Percentiles rank a stretch among this genome's conserved stretches.
Conservation (phyloP, 2,888 invertebrate genomes). For the Chrysolina americana region DNA sequence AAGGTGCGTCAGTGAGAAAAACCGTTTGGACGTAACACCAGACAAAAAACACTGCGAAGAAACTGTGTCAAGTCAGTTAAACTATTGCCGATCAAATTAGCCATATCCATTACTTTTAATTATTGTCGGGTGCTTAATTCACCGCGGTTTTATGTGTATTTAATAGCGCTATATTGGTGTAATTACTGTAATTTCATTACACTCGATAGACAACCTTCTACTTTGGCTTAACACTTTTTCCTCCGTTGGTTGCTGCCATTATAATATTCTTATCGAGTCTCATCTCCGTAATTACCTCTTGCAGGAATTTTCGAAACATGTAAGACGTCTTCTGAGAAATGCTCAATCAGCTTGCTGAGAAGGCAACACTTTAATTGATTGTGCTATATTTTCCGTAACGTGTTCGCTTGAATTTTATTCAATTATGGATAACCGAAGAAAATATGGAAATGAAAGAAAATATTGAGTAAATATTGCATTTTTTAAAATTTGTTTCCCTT, state of each 20-base stretch:
- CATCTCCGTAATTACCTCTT: constrained; percentile 13
- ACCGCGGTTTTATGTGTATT: constrained; percentile 54
- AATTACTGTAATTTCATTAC: constrained; percentile 53
- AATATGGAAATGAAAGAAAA: no score
- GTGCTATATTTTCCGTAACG: no score
- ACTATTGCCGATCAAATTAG: constrained; percentile 57
- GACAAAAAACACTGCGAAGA: constrained; percentile 32
- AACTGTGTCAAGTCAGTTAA: constrained; percentile 55
- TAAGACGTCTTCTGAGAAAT: background rate
- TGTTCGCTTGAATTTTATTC: no score
- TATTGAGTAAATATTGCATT: no score
- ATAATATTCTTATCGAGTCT: constrained; percentile 31
- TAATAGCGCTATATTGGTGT: constrained; percentile 56
- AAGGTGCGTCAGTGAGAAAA: background rate
- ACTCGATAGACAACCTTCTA: constrained; percentile 47
- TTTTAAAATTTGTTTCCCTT: no score
- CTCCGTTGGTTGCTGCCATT: constrained; percentile 44
- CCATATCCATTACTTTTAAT: constrained; percentile 57
- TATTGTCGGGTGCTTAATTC: constrained; percentile 46
- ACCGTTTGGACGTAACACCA: constrained; percentile 1
- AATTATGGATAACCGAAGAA: no score
- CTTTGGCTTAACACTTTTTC: constrained; percentile 42
- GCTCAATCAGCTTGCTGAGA: background rate
- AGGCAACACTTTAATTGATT: no score
- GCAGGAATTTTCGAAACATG: constrained; percentile 11